phyloP scores from a whole-genome alignment of 2,888 invertebrate species.

The Volucella inflata region DNA sequence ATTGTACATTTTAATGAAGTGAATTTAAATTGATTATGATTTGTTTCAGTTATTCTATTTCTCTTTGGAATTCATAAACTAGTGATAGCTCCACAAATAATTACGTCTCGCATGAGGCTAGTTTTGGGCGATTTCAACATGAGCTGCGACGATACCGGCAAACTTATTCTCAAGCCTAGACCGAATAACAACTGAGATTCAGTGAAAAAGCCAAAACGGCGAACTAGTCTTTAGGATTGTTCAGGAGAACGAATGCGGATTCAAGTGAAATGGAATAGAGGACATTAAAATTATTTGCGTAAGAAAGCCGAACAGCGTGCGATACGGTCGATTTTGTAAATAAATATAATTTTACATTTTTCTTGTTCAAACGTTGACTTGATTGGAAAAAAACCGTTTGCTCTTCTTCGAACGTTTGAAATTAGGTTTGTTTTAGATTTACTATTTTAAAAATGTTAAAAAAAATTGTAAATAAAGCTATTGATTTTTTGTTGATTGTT shows the following conservation, averaged over 20 bases:
- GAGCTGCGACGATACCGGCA: conserved; percentile 99
- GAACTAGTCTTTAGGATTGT: conserved; percentile 70
- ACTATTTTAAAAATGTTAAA: conserved; percentile 33
- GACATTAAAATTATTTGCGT: background rate
- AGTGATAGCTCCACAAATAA: conserved; percentile 98
- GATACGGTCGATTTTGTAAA: conserved; percentile 55
- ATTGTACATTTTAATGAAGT: background rate
- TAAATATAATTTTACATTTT: conserved; percentile 54
- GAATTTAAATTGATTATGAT: background rate
- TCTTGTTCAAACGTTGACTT: conserved; percentile 18
- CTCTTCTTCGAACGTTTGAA: conserved; percentile 48
- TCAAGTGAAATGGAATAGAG: conserved; percentile 22
- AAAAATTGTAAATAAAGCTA: conserved; percentile 25
- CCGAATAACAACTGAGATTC: conserved; percentile 85
- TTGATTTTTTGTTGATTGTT: background rate
- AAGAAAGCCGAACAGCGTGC: background rate
- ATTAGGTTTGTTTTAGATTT: conserved; percentile 53
- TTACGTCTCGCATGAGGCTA: conserved; percentile 94
- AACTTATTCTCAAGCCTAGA: conserved; percentile 95
- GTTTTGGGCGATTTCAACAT: conserved; percentile 98
- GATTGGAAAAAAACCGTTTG: conserved; percentile 1
- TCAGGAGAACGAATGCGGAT: conserved; percentile 22
- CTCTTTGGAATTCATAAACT: conserved; percentile 96
- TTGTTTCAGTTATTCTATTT: conserved; percentile 90
- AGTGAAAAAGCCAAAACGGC: conserved; percentile 63